Evolutionary conservation across 2,797 vertebrate genomes (phyloP), one percentile per base, ranked within the genome.

Genomic region (Carcharodon carcharias): DNA sequence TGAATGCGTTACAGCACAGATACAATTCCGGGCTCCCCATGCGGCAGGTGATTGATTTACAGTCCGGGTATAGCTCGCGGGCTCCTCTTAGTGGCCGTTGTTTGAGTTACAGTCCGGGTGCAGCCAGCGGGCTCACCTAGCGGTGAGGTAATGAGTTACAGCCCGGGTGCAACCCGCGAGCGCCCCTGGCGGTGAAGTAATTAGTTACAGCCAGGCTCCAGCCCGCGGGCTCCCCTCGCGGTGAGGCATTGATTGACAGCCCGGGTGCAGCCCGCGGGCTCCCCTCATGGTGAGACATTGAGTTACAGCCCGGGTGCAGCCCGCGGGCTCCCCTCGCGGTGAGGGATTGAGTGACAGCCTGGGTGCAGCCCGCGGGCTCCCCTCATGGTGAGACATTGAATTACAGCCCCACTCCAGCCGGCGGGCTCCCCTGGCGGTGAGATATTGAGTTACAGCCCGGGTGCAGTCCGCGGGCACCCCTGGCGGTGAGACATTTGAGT

Each of bases 221-320:
- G 5, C 80, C 14, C 40, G 5, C 16, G 40, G 80, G 40, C 80
- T 85, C 80, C 16, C 77, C 77, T 45, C 3, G 77, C 18, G n/a
- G 16, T 3, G 0, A 4, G 12, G 16, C 1, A 6, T 3, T 82
- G n/a, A 40, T 16, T 45, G 40, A n/a, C 40, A 40, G n/a, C 31
- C 9, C 1, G 0, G 9, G 1, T n/a, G 9, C 0, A 2, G 1
- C 5, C n/a, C n/a, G 45, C 82, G 18, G 82, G 45, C 7, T 85
- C 45, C 82, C 45, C 82, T 85, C 0, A 80, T 21, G 80, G 80
- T 5, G 1, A 0, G 0, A 0, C 16, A 0, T 4, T 82, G 16
- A 5, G 4, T 18, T 5, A 12, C 77, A 40, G n/a, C 4, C 12
- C 4, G 35, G 9, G 1, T 16, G 4, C 12, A 1, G n/a, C n/a